A percentile compares a stretch with the other conserved stretches of the same genome.
These are phyloP conservation scores for Eledone cirrhosa DNA, from an alignment of 2,888 invertebrate genomes.

Conservation along the genomic window DNA sequence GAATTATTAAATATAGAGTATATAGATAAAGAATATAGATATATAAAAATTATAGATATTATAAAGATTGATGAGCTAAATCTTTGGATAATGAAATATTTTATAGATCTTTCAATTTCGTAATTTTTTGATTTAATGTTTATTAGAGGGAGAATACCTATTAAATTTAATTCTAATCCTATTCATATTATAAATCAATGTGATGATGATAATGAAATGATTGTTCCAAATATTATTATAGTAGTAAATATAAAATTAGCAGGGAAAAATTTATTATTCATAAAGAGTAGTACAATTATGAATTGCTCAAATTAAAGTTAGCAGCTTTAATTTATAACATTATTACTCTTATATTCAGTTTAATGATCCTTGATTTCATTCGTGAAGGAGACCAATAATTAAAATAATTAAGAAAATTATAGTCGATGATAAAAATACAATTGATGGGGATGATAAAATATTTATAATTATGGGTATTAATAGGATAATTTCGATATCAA, in stretches of 20 bases:
- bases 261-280: conserved; percentile 30
- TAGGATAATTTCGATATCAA: too few species aligned
- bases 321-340: conserved; percentile 38
- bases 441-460: too few species aligned
- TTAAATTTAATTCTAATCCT: too few species aligned
- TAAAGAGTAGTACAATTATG: conserved; percentile 39
- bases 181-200: conserved; percentile 39
- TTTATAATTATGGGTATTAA: too few species aligned
- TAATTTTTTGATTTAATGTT: conserved; percentile 29
- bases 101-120: conserved; percentile 42
- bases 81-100: too few species aligned
- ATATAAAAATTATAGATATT: too few species aligned
- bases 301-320: conserved; percentile 42
- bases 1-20: too few species aligned
- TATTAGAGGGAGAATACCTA: conserved; percentile 41
- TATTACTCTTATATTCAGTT: conserved; percentile 3
- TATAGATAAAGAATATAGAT: too few species aligned
- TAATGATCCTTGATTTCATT: too few species aligned
- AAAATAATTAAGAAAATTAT: conserved; percentile 31
- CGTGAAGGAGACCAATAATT: too few species aligned
- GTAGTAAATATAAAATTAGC: conserved; percentile 23
- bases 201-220: conserved; percentile 33
- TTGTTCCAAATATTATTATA: conserved; percentile 17
- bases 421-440: too few species aligned
- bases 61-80: too few species aligned